A percentile compares a stretch with the other conserved stretches of the same genome.
Conservation (phyloP, 2,888 invertebrate genomes). For the Gasteruption jaculator region DNA sequence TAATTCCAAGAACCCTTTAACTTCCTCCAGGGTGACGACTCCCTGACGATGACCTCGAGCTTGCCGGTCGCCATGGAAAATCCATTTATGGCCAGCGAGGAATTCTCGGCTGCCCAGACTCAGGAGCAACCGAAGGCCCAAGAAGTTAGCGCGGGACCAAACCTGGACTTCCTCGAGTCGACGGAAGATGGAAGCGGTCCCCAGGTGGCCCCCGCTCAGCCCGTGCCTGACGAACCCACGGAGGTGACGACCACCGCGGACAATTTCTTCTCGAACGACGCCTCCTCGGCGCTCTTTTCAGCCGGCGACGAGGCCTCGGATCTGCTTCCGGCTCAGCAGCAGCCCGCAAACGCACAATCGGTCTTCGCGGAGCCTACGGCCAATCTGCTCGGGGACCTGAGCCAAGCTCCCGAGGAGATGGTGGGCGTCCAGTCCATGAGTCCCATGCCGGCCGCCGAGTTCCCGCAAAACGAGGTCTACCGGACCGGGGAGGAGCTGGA, state of each 20-base stretch:
- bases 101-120: too few species aligned
- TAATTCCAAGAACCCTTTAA: too few species aligned
- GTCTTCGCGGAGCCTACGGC: slow-evolving; percentile 20
- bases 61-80: too few species aligned
- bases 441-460: slow-evolving; percentile 38
- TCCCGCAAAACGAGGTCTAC: slow-evolving; percentile 29
- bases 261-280: too few species aligned
- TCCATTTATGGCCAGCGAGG: too few species aligned
- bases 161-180: not conserved
- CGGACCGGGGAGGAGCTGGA: slow-evolving; percentile 32
- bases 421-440: slow-evolving; percentile 28
- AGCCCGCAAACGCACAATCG: slow-evolving; percentile 4
- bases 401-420: slow-evolving; percentile 13
- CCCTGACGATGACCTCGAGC: too few species aligned
- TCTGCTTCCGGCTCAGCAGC: slow-evolving; percentile 16
- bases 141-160: too few species aligned
- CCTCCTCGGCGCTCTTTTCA: slow-evolving; percentile 1
- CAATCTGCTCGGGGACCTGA: slow-evolving; percentile 14
- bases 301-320: slow-evolving; percentile 24
- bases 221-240: too few species aligned
- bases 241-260: too few species aligned
- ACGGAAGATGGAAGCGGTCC: not conserved
- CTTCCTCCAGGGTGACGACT: too few species aligned
- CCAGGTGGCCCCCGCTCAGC: not conserved
- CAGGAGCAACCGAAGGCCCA: too few species aligned